Evolutionary conservation across 1,140 invertebrate species (phyloP), one percentile per base, ranked within the genome.

Genomic region (Chironomus striatipennis): DNA sequence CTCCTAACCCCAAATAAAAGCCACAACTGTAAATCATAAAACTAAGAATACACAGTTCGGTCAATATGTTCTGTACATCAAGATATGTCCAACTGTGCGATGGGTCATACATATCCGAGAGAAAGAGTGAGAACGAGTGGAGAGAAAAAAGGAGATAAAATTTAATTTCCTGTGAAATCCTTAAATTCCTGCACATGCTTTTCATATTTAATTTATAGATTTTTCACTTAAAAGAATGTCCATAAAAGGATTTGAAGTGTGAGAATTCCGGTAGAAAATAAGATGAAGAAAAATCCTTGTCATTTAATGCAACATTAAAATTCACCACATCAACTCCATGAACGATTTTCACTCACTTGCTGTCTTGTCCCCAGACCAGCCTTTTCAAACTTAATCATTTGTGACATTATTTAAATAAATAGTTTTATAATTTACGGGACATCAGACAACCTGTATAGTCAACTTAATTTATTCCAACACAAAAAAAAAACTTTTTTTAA

Each of bases 131-230:
- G 24, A 2, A 5, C 1, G 24, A 34, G 5, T 57, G 47, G 7
- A 15, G 43, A 47, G 43, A 10, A 15, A 47, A 15, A 47, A 15
- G 4, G 12, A 57, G 47, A 57, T 57, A 57, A 57, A 57, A 57
- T 70, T 70, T 20, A 70, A 21, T 70, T 70, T 70, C 65, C 65
- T 70, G 65, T 70, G 18, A 70, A 70, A 70, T 20, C 47, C 20
- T 70, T 70, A 70, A 70, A 70, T 70, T 70, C 65, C 65, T 70
- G 20, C 65, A 70, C 65, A 70, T 70, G 65, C 65, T 21, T 70
- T 70, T 70, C 65, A 70, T 70, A 70, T 70, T 21, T 70, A 70
- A 70, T 70, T 70, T 70, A 70, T 70, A 70, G 65, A 70, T 70
- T 21, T 70, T 70, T 57, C 47, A 57, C 47, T 57, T 57, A 57